Evolutionary conservation across 2,797 vertebrate genomes (phyloP), one percentile per base, ranked within the genome.

Genomic region (Crax fasciolata): DNA sequence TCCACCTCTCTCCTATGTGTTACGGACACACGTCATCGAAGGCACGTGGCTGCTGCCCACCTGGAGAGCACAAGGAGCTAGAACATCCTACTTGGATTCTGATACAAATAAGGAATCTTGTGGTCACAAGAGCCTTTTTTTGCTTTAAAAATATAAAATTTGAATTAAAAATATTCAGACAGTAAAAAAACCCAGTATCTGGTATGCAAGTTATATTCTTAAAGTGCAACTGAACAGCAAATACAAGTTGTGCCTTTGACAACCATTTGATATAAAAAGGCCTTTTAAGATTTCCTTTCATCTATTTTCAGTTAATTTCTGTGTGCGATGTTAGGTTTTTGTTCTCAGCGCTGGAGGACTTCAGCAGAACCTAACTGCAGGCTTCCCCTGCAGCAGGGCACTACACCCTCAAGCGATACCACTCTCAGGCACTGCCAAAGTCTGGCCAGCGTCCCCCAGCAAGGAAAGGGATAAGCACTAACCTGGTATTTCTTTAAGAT

Each of bases 151-250:
- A 92, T 93, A 94, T 4, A 96, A 96, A 95, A 94, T 92, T 90
- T 71, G 89, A 95, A 82, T 96, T 95, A 88, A 90, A 96, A 96
- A 96, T 70, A 95, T 65, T 84, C 74, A 63, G 87, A 93, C 41
- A 93, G 89, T 96, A 96, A 95, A 93, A 95, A 97, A 96, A n/a
- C 12, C 54, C 83, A 80, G 80, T 89, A 61, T 92, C 67, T 94
- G 93, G 94, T 96, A 96, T 90, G 93, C 91, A 84, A 91, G 95
- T 91, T 70, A 21, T 87, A 84, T 74, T 94, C 67, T 94, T 94
- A 96, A 96, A 96, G 96, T 94, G 91, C 93, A 95, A 95, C 91
- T 66, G 83, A 97, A 89, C 72, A 92, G 81, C 83, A 95, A 95
- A 91, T 81, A 81, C 61, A 82, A 93, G 63, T 87, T 96, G 94